Evolutionary conservation across 1,140 invertebrate genomes (phyloP), one percentile per base, ranked within the genome.

Genomic region (Pollicipes pollicipes): DNA sequence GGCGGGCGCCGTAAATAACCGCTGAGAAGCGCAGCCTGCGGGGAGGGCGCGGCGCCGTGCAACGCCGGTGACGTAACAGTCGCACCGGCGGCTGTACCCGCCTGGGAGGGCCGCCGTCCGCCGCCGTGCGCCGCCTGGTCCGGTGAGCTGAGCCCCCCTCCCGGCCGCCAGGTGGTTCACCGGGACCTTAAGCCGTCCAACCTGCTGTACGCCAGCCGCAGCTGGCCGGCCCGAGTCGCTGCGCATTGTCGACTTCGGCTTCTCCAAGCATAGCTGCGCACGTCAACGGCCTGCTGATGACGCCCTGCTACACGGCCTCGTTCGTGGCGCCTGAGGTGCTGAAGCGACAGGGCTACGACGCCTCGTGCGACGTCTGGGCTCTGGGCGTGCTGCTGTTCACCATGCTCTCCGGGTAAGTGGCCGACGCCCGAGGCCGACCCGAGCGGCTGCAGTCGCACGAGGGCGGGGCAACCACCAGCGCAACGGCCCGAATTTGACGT

Each of bases 251-350:
- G 95, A 97, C 84, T 94, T 98, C 83, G 97, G 97, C 67, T 95
- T 99, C 80, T 95, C 97, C 8, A 99, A 98, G 81, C 96, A n/a
- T n/a, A 98, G 79, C 83, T 98, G 71, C 83, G 94, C 69, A 93
- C 94, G 66, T 96, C 77, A 97, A 97, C 81, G 95, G 95, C 29
- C 83, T 99, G 10, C 82, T 99, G 24, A 99, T 99, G 96, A 99
- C 97, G 0, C 97, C 97, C 3, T 99, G 96, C 80, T 99, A 98
- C 78, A 99, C 97, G 24, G 95, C 95, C 6, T 97, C 97, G 80
- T 99, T 96, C 82, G 97, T 98, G 0, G 97, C 97, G 6, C 97
- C 97, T 0, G 97, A 99, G 84, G 96, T 98, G 24, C 83, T 99
- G 4, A 97, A 97, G 78, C 86, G 91, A 32, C 95, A 97, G 80